Base-by-base conservation (phyloP, 2,797 vertebrate genomes). In the Balearica regulorum region DNA sequence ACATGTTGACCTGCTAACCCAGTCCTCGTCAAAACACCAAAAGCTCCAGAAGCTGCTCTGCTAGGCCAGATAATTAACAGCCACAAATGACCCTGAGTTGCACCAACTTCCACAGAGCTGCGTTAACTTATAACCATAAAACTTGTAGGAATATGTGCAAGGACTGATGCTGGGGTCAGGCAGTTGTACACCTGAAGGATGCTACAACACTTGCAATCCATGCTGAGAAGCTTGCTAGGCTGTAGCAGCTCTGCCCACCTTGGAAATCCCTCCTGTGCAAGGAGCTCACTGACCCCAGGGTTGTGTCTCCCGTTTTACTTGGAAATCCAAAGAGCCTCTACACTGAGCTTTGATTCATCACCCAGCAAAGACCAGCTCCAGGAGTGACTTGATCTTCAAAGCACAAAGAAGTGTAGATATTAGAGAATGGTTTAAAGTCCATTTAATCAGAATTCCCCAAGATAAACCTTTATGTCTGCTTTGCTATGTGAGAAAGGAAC, bases 271-370 rank as follows among this genome's bases (percentile, higher is more conserved):
- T 21, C 76, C 31, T 43, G 37, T 6, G 37, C 61, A 21, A 22
- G 33, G 49, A 1, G 64, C 46, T 44, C n/a, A 9, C 29, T 6
- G 53, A 31, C 9, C 16, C 44, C 21, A 4, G 0, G 2, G 15
- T 19, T 37, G 39, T 10, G 26, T 48, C 14, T 8, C 25, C 78
- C 41, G 2, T n/a, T 68, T 60, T 25, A 26, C 35, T 13, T 49
- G 44, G 64, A 70, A 54, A 39, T 54, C 73, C 83, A 24, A 29
- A 70, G 39, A 70, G 78, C 55, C 48, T 69, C 64, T 53, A 10
- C 24, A 7, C 9, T 70, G 6, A 16, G 48, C n/a, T 78, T 54
- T 51, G 54, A 61, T 46, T 61, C 48, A 22, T 61, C 73, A 70
- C 39, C n/a, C 83, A 73, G 58, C 76, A 43, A 41, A 49, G 17